Evolutionary conservation across 2,888 invertebrate genomes (phyloP), one percentile per base, ranked within the genome.

Genomic region (Euspilapteryx auroguttella): DNA sequence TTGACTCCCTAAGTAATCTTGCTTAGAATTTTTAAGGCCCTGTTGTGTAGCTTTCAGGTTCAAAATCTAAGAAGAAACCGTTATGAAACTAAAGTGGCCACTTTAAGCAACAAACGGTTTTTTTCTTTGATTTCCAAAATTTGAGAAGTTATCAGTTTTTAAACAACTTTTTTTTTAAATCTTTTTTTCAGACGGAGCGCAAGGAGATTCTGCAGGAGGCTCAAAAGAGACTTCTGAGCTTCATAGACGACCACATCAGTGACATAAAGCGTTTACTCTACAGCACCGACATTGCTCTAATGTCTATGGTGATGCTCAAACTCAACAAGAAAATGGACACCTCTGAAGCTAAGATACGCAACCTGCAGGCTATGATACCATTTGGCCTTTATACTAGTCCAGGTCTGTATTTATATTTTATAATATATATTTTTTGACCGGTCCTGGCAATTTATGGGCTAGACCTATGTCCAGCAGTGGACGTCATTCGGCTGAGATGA

Each of bases 311-410:
- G 0, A 40, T 66, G 12, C 39, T 73, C 8, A 75, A 73, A 24
- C 37, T 71, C 2, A 71, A 71, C 35, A 75, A 73, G 43, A 75
- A 71, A 32, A 73, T 75, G 75, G 75, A 73, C 36, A 64, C 69
- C 0, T 68, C 71, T 0, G 75, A 73, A 30, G 54, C 63, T 0
- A 75, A 71, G 35, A 73, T 73, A 25, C 62, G 55, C 30, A 48
- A 56, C 0, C 66, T 71, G 0, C 65, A 71, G 21, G 73, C 73
- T 2, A 71, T 69, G 39, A 71, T 75, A 35, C 75, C 75, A 0
- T 75, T 73, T 24, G 75, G 75, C 10, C 34, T 75, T 22, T 75
- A 75, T 17, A 57, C 63, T 0, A 75, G 75, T 32, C 75, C 75
- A 2, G 73, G 73, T 69, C 8, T 8, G 17, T 17, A 8, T 17